Conservation (phyloP, 2,888 invertebrate species). For the Nesidiocoris tenuis region DNA sequence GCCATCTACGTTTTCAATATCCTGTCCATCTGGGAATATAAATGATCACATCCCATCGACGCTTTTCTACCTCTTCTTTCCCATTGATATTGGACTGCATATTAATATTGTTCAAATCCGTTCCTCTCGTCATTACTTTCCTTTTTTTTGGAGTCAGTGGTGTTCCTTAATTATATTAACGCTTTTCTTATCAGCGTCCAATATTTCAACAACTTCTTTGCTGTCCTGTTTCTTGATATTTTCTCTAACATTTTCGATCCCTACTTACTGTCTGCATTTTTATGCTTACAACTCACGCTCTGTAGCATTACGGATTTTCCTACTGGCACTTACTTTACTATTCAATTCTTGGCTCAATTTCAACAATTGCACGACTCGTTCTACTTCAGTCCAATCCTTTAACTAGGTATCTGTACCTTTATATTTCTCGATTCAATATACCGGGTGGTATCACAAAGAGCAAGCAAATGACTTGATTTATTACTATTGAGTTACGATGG, state of each 20-base stretch:
- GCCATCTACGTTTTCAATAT: too few relatives aligned
- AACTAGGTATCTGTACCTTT: background rate
- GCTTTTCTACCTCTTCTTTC: background rate
- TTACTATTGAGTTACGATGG: too few relatives aligned
- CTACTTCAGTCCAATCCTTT: background rate
- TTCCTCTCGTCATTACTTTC: too few relatives aligned
- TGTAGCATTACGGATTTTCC: background rate
- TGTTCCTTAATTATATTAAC: too few relatives aligned
- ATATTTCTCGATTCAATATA: too few relatives aligned
- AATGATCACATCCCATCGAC: background rate
- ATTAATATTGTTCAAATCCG: too few relatives aligned
- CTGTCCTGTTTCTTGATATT: too few relatives aligned
- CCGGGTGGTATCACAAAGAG: too few relatives aligned
- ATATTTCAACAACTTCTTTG: too few relatives aligned
- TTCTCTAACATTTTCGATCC: background rate
- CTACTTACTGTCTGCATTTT: background rate
- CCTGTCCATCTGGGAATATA: too few relatives aligned
- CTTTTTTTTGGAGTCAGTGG: too few relatives aligned
- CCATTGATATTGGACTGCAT: background rate
- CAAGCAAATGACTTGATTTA: too few relatives aligned
- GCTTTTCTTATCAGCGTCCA: background rate
- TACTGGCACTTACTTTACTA: conserved; percentile 1
- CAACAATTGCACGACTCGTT: background rate
- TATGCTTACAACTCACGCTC: conserved; percentile 15
- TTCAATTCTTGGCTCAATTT: background rate